Percentiles rank a stretch among this genome's conserved stretches.
Conservation (phyloP, 2,888 invertebrate species). For the Poecilus cupreus region DNA sequence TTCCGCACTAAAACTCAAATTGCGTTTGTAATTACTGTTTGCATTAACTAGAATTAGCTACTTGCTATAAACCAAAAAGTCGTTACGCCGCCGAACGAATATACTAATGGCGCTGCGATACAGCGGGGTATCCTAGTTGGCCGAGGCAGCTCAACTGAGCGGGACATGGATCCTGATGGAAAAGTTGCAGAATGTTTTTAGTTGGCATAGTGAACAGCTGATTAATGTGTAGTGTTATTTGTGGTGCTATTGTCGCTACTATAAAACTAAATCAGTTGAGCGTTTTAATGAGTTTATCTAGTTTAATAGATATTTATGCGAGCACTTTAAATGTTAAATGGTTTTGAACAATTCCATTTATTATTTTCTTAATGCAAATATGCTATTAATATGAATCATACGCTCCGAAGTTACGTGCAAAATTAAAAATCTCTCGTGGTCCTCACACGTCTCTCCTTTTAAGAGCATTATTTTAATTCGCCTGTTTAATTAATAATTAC, state of each 20-base stretch:
- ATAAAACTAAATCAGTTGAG: not conserved
- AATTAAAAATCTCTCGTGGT: too few relatives aligned
- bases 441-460: too few relatives aligned
- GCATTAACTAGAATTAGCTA: constrained; percentile 37
- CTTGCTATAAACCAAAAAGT: constrained; percentile 35
- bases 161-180: not conserved
- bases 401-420: too few relatives aligned
- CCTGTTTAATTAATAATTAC: too few relatives aligned
- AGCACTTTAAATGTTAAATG: not conserved
- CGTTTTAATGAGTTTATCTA: constrained; percentile 10
- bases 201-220: not conserved
- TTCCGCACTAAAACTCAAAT: constrained; percentile 17
- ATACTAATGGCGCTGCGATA: not conserved
- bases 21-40: constrained; percentile 39
- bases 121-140: not conserved
- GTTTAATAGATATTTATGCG: constrained; percentile 5
- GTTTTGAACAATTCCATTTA: not conserved
- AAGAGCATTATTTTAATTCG: too few relatives aligned
- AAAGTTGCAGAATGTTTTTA: constrained; percentile 5
- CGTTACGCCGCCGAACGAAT: not conserved
- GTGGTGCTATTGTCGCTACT: not conserved
- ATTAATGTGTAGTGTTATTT: not conserved
- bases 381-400: too few relatives aligned
- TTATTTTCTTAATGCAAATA: too few relatives aligned
- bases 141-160: not conserved